Evolutionary conservation across 2,113 vertebrate genomes (phyloP), one percentile per base, ranked within the genome.

Genomic region (Anolis carolinensis): DNA sequence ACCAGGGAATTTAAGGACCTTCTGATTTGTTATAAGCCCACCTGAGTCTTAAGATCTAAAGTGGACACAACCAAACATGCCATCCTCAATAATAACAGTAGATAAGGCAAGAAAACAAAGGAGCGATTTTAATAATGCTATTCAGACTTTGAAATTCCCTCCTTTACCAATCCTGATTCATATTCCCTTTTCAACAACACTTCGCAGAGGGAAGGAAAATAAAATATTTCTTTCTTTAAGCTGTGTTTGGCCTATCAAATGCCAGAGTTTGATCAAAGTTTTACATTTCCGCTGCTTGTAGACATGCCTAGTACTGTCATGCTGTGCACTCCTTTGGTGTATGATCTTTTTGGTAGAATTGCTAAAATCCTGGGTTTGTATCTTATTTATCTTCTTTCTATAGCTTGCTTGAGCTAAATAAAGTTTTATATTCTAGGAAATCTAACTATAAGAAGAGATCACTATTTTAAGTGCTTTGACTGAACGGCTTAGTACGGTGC

Each of bases 371-470:
- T 73, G 21, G 14, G 7, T 73, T 73, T 44, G 72, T 73, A 73
- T 73, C 36, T 36, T 73, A 36, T 39, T 70, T 32, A 16, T 30
- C 23, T 73, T 39, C 18, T 7, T 25, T 39, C 36, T 73, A 23
- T 44, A 73, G 20, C 72, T 73, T 1, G 18, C 72, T 4, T 73
- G 34, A 62, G 8, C 34, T 5, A 27, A 7, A 59, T 30, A 11
- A 1, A 79, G 48, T 55, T 71, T 16, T 36, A 36, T 23, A 74
- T 59, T 30, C 52, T 65, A 65, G 21, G 44, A 50, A 86, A 39
- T 63, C 14, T 63, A 74, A 30, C 34, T 86, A 89, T 68, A 72
- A 82, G 87, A 77, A 71, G 1, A 89, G 78, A 62, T 48, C 4
- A 83, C 7, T 21, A 62, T 81, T 87, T 74, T 70, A 83, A 75